Percentiles rank a stretch among this genome's conserved stretches.
These are phyloP conservation scores for Hyposoter didymator DNA, from an alignment of 2,888 invertebrate genomes.

Conservation along the genomic window DNA sequence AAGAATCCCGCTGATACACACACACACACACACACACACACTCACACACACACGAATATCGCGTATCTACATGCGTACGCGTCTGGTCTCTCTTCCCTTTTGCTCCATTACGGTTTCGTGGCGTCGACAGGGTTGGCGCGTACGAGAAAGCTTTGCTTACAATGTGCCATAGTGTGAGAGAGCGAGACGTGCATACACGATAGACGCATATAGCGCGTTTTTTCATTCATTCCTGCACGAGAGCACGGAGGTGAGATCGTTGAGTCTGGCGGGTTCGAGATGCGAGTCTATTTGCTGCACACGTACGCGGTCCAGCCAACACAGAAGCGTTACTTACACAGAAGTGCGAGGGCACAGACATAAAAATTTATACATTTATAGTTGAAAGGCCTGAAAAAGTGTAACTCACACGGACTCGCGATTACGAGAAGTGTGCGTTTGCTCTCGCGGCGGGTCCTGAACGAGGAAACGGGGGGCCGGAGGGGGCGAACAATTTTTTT, in stretches of 20 bases:
- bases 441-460: constrained; percentile 74
- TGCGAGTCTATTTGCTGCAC: constrained; percentile 27
- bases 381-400: constrained; percentile 21
- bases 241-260: constrained; percentile 42
- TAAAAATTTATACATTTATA: constrained; percentile 1
- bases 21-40: neutral
- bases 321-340: constrained; percentile 26
- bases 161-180: constrained; percentile 36
- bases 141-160: constrained; percentile 33
- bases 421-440: constrained; percentile 69
- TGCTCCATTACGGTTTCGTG: constrained; percentile 68
- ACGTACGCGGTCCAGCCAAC: constrained; percentile 24
- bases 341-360: neutral
- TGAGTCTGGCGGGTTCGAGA: neutral
- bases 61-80: constrained; percentile 1
- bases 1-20: constrained; percentile 57
- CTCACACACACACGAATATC: neutral
- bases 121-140: constrained; percentile 75
- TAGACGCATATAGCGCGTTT: constrained; percentile 14
- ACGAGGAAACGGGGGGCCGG: constrained; percentile 72
- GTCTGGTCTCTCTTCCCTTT: constrained; percentile 52
- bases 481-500: constrained; percentile 63
- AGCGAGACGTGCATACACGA: constrained; percentile 12
- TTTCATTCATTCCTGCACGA: constrained; percentile 60
- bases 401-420: constrained; percentile 15